Conservation (phyloP, 2,888 invertebrate species). For the Pterobdella sp. region DNA sequence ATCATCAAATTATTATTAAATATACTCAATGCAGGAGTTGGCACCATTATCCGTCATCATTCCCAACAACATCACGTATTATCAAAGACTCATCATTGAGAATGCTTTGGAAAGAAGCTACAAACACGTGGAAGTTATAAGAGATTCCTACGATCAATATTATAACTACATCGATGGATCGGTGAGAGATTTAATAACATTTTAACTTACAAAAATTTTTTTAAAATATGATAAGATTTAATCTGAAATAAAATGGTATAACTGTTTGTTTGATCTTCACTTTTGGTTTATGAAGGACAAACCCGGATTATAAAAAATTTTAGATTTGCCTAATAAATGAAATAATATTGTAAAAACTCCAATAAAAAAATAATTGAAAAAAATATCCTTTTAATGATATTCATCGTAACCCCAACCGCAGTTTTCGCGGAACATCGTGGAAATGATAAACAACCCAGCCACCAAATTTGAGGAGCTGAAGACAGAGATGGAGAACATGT, state of each 20-base stretch:
- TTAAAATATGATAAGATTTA: too few species aligned
- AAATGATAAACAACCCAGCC: constrained; percentile 12
- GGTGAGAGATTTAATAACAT: too few species aligned
- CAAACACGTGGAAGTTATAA: neutral
- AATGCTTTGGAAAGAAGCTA: constrained; percentile 22
- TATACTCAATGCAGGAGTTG: too few species aligned
- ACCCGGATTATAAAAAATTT: too few species aligned
- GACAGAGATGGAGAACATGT: constrained; percentile 9
- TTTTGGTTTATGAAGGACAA: too few species aligned
- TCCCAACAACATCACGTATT: constrained; percentile 19
- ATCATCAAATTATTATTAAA: too few species aligned
- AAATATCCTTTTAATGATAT: neutral
- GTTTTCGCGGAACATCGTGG: neutral
- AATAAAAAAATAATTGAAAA: too few species aligned
- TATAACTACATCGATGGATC: constrained; percentile 15
- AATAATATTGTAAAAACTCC: too few species aligned
- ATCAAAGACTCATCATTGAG: constrained; percentile 15
- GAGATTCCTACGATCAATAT: neutral
- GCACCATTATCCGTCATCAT: neutral
- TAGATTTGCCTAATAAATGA: too few species aligned
- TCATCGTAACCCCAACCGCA: neutral
- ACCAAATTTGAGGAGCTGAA: constrained; percentile 22
- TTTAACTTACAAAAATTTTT: too few species aligned
- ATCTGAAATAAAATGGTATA: too few species aligned
- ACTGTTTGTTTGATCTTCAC: too few species aligned